Evolutionary conservation across 2,888 invertebrate genomes (phyloP).

Genomic region (Trichopoda pennipes): DNA sequence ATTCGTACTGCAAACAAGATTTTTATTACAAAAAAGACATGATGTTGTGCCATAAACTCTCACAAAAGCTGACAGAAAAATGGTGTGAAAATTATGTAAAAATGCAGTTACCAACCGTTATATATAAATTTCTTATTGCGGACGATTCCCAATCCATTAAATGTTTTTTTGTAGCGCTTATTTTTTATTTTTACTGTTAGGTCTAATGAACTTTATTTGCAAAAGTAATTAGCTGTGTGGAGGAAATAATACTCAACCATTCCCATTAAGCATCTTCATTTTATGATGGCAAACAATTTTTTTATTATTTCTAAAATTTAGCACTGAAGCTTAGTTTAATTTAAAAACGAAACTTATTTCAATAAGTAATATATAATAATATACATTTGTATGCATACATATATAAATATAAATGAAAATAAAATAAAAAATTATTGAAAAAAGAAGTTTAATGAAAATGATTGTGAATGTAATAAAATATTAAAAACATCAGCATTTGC

Average conservation of each 20-base stretch:
- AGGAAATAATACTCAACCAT: conserved; percentile 13
- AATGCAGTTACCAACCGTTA: conserved; percentile 57
- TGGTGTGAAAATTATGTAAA: conserved; percentile 56
- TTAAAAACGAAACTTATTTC: no score
- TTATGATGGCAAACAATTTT: conserved; percentile 50
- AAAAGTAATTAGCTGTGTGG: conserved; percentile 52
- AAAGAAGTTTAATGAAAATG: no score
- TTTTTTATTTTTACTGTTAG: conserved; percentile 16
- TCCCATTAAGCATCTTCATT: conserved; percentile 52
- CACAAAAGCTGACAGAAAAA: conserved; percentile 34
- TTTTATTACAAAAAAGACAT: conserved; percentile 32
- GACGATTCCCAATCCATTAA: conserved; percentile 47
- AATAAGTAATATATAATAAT: no score
- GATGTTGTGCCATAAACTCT: conserved; percentile 54
- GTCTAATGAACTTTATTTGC: conserved; percentile 34
- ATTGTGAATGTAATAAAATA: no score
- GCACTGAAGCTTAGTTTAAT: neutral
- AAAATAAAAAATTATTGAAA: no score
- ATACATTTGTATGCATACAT: no score
- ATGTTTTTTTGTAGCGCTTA: conserved; percentile 9
- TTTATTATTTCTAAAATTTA: conserved; percentile 1
- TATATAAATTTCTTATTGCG: conserved; percentile 26
- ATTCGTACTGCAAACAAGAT: conserved; percentile 34
- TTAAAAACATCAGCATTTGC: no score
- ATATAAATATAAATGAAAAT: no score